Evolutionary conservation across 2,888 invertebrate genomes (phyloP).

Genomic region (Xanthorhoe designata): DNA sequence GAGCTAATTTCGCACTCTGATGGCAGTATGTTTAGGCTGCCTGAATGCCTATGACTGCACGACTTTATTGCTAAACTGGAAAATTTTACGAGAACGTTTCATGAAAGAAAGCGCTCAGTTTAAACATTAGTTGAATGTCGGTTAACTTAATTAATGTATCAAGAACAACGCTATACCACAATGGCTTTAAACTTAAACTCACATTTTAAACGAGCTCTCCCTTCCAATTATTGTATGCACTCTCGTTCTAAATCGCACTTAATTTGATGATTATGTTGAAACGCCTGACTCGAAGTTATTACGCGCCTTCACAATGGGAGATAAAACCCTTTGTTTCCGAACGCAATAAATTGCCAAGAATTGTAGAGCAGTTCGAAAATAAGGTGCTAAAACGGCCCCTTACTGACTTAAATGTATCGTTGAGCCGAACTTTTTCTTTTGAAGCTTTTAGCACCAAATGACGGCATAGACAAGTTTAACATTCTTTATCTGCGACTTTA

Average conservation of each 20-base stretch:
- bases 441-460: background rate
- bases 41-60: background rate
- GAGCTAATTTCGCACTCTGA: background rate
- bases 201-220: background rate
- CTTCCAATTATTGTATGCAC: conserved; percentile 8
- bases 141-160: too few species aligned
- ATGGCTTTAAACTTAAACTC: background rate
- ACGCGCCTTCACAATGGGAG: conserved; percentile 18
- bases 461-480: too few species aligned
- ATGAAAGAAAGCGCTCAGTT: too few species aligned
- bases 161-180: too few species aligned
- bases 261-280: conserved; percentile 25
- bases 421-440: background rate
- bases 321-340: conserved; percentile 23
- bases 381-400: conserved; percentile 9
- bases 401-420: conserved; percentile 2
- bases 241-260: conserved; percentile 16
- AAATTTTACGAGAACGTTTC: too few species aligned
- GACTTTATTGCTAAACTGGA: too few species aligned
- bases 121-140: too few species aligned
- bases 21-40: background rate
- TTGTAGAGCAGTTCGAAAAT: conserved; percentile 13
- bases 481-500: too few species aligned
- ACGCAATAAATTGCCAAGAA: conserved; percentile 15
- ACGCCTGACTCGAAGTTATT: conserved; percentile 14